Evolutionary conservation across 2,888 invertebrate genomes (phyloP).

Genomic region (Tanytarsus gracilentus): DNA sequence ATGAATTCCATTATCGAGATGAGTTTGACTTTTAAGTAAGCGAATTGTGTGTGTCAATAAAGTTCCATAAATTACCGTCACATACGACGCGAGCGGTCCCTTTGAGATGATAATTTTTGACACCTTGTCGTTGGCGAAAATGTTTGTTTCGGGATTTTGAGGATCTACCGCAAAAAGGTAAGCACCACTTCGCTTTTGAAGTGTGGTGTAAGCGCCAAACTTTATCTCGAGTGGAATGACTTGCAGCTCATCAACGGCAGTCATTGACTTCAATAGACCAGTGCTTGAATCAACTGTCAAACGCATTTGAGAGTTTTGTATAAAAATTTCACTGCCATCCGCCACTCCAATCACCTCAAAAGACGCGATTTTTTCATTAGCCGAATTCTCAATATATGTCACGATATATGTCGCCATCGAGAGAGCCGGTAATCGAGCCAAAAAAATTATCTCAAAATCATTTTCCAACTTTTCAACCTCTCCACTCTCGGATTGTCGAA

Average conservation of each 20-base stretch:
- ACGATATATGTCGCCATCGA: slow-evolving; percentile 60
- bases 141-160: slow-evolving; percentile 74
- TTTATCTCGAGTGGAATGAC: slow-evolving; percentile 68
- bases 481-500: slow-evolving; percentile 52
- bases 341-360: slow-evolving; percentile 48
- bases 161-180: slow-evolving; percentile 75
- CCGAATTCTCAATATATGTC: slow-evolving; percentile 43
- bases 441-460: slow-evolving; percentile 59
- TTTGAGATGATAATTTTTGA: slow-evolving; percentile 73
- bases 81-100: slow-evolving; percentile 73
- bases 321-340: slow-evolving; percentile 69
- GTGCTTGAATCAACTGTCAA: slow-evolving; percentile 71
- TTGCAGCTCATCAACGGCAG: slow-evolving; percentile 62
- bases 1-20: slow-evolving; percentile 62
- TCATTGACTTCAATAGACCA: slow-evolving; percentile 72
- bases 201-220: slow-evolving; percentile 83
- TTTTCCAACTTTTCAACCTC: slow-evolving; percentile 48
- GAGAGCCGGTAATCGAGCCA: slow-evolving; percentile 69
- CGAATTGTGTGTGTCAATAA: slow-evolving; percentile 69
- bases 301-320: slow-evolving; percentile 74
- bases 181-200: slow-evolving; percentile 89
- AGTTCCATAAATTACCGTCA: slow-evolving; percentile 72
- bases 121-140: slow-evolving; percentile 62
- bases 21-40: slow-evolving; percentile 65
- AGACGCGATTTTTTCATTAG: slow-evolving; percentile 45